Evolutionary conservation across 2,113 vertebrate species (phyloP).

Genomic region (Ceuthmochares aereus): DNA sequence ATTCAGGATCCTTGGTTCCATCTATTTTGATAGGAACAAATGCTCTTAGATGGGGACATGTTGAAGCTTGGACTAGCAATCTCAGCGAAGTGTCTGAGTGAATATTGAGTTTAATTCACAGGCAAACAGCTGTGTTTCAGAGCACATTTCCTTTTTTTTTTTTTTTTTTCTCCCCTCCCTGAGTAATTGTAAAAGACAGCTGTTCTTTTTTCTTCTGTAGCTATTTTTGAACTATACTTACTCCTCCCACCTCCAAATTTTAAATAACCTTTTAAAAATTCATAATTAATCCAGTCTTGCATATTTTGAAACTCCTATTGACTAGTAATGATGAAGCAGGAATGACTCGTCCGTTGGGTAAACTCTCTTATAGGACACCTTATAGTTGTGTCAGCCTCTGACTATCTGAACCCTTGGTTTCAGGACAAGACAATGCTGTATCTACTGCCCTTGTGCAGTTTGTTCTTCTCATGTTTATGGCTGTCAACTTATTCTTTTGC

Average conservation of each 20-base stretch:
- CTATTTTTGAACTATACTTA: not conserved
- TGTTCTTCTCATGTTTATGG: not conserved
- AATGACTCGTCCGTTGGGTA: not conserved
- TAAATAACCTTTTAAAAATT: not conserved
- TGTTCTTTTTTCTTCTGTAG: not conserved
- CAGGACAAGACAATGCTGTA: rapidly evolving
- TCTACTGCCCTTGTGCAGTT: not conserved
- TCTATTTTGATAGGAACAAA: not conserved
- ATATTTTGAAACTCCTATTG: not conserved
- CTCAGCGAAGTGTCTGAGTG: not conserved
- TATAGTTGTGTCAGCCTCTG: not conserved
- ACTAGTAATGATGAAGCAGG: not conserved
- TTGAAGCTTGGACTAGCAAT: not conserved
- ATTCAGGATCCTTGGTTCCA: not conserved
- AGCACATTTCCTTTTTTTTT: not conserved
- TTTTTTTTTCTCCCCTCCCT: not conserved
- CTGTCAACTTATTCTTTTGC: not conserved
- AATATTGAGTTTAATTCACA: not conserved
- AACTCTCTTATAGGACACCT: not conserved
- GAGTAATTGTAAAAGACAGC: not conserved
- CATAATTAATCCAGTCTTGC: not conserved
- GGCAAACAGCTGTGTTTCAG: not conserved
- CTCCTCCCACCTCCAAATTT: not conserved
- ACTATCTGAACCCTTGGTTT: not conserved
- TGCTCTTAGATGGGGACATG: not conserved